Conservation (phyloP, 2,888 invertebrate species). For the Melieria omissa region DNA sequence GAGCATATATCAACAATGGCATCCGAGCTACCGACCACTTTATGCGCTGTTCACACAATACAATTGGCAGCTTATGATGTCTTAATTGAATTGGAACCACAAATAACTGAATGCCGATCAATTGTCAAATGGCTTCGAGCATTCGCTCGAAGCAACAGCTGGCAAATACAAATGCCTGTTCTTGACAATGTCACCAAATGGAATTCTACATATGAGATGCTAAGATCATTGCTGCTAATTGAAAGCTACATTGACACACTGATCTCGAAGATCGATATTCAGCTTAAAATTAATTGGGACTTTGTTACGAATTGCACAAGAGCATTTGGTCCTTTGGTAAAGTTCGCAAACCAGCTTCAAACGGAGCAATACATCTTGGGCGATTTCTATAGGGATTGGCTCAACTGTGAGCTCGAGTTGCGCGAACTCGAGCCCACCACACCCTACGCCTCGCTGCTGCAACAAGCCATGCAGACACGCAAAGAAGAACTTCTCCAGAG, state of each 20-base stretch:
- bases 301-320: conserved; percentile 1
- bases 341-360: conserved; percentile 9
- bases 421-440: conserved; percentile 11
- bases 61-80: conserved; percentile 33
- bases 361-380: conserved; percentile 21
- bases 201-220: conserved; percentile 36
- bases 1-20: background rate
- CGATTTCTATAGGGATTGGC: conserved; percentile 30
- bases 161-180: conserved; percentile 12
- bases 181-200: conserved; percentile 32
- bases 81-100: conserved; percentile 18
- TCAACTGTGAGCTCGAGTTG: conserved; percentile 24
- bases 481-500: conserved; percentile 4
- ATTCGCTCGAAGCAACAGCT: background rate
- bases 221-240: conserved; percentile 19
- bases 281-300: conserved; percentile 10
- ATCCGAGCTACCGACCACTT: conserved; percentile 20
- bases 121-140: conserved; percentile 11
- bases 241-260: conserved; percentile 14
- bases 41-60: conserved; percentile 28
- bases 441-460: background rate
- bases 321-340: conserved; percentile 6
- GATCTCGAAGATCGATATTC: background rate
- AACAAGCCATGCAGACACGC: conserved; percentile 10
- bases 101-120: conserved; percentile 27